These are phyloP conservation scores for Albula glossodonta DNA, from an alignment of 2,113 vertebrate genomes.

Conservation along the genomic window DNA sequence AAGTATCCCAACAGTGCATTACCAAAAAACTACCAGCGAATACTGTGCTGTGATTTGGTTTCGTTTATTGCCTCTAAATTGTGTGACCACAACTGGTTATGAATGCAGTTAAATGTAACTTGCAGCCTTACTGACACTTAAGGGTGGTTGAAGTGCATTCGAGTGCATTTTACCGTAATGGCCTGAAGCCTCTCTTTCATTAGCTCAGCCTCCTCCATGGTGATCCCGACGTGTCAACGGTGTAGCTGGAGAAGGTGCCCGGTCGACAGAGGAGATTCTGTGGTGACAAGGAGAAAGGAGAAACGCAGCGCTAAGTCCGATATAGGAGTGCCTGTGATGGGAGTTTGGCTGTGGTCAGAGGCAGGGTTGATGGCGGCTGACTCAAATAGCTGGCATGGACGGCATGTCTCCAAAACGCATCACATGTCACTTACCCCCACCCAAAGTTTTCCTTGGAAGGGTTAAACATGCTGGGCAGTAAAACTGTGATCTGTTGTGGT, in stretches of 20 bases:
- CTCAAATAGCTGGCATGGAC: slow-evolving; percentile 23
- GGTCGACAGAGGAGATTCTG: neutral
- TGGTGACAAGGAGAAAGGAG: neutral
- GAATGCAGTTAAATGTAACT: neutral
- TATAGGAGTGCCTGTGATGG: neutral
- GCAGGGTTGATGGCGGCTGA: neutral
- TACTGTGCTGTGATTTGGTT: neutral
- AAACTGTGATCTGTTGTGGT: neutral
- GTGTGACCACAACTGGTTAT: neutral
- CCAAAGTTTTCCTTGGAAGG: neutral
- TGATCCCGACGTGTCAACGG: slow-evolving; percentile 56
- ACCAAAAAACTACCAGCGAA: neutral
- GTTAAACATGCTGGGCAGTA: neutral
- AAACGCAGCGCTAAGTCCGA: neutral
- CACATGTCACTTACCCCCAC: slow-evolving; percentile 10
- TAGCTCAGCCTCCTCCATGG: slow-evolving; percentile 82
- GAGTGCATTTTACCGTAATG: slow-evolving; percentile 76
- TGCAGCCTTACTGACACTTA: neutral
- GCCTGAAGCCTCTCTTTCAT: slow-evolving; percentile 82
- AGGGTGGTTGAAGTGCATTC: neutral
- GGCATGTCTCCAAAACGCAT: slow-evolving; percentile 22
- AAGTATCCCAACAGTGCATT: neutral
- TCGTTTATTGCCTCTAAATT: neutral
- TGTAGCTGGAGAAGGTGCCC: neutral
- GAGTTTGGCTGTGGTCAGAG: neutral